A percentile compares a stretch with the other conserved stretches of the same genome.
These are phyloP conservation scores for Benthosema pterotum DNA, from an alignment of 2,797 vertebrate species.

Conservation along the genomic window DNA sequence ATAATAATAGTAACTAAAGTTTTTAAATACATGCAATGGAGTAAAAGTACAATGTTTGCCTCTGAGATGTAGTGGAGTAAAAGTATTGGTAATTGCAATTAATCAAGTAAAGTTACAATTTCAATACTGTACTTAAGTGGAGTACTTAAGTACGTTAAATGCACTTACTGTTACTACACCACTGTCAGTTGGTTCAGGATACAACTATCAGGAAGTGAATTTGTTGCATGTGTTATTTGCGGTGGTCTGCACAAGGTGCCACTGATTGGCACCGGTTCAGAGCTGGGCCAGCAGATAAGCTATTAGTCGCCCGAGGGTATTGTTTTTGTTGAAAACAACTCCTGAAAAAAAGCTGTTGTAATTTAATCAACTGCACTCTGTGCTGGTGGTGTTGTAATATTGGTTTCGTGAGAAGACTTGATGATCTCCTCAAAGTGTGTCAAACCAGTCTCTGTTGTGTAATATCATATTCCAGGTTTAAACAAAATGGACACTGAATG, in stretches of 20 bases:
- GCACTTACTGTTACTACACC: no score
- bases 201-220: constrained; percentile 41
- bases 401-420: constrained; percentile 37
- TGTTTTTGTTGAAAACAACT: constrained; percentile 33
- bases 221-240: constrained; percentile 17
- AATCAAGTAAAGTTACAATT: no score
- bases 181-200: constrained; percentile 21
- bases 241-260: constrained; percentile 12
- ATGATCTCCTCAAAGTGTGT: constrained; percentile 43
- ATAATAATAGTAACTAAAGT: no score
- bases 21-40: no score
- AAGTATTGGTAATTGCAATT: no score
- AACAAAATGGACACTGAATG: constrained; percentile 38
- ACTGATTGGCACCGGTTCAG: constrained; percentile 22
- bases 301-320: constrained; percentile 46
- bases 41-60: no score
- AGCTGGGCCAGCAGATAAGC: constrained; percentile 36
- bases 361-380: constrained; percentile 53
- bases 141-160: no score
- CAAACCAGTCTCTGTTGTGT: constrained; percentile 49
- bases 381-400: constrained; percentile 13
- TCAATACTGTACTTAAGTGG: no score
- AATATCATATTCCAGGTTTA: constrained; percentile 44
- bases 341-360: constrained; percentile 52
- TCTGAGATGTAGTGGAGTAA: no score